Evolutionary conservation across 2,113 vertebrate genomes (phyloP).

Genomic region (Hepsetus odoe): DNA sequence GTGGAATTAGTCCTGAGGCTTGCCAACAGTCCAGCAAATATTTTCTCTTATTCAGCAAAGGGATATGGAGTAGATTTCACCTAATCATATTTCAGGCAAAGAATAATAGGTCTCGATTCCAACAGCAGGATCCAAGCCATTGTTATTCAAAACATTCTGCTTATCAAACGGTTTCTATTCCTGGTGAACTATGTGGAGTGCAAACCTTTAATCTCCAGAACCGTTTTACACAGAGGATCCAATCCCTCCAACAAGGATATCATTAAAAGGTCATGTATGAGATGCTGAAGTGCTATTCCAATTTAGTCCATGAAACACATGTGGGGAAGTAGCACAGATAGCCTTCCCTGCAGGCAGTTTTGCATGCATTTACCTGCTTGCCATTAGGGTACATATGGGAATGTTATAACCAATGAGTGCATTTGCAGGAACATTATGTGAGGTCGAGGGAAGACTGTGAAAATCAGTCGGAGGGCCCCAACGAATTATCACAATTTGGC

Average conservation of each 20-base stretch:
- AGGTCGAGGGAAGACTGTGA: conserved; percentile 8
- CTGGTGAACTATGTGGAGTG: conserved; percentile 9
- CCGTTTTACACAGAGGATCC: conserved; percentile 3
- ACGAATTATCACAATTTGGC: conserved; percentile 8
- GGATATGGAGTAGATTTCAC: conserved; percentile 39
- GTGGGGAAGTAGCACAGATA: background rate
- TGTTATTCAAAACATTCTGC: conserved; percentile 48
- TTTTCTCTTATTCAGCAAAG: conserved; percentile 44
- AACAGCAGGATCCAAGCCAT: conserved; percentile 23
- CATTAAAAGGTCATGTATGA: conserved; percentile 4
- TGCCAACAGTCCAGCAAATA: conserved; percentile 22
- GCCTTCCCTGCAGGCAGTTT: background rate
- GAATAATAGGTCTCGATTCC: conserved; percentile 37
- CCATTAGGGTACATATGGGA: conserved; percentile 6
- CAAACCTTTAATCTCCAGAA: conserved; percentile 18
- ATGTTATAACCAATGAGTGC: background rate
- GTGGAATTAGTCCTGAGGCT: conserved; percentile 7
- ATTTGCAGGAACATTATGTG: background rate
- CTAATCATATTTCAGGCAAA: conserved; percentile 42
- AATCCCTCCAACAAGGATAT: conserved; percentile 16
- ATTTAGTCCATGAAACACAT: background rate
- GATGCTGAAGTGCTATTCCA: background rate
- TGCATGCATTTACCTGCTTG: background rate
- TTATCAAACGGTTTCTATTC: conserved; percentile 49
- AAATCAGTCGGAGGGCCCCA: background rate